Base-by-base conservation (phyloP, 2,888 invertebrate genomes). In the Lochmaea crataegi region DNA sequence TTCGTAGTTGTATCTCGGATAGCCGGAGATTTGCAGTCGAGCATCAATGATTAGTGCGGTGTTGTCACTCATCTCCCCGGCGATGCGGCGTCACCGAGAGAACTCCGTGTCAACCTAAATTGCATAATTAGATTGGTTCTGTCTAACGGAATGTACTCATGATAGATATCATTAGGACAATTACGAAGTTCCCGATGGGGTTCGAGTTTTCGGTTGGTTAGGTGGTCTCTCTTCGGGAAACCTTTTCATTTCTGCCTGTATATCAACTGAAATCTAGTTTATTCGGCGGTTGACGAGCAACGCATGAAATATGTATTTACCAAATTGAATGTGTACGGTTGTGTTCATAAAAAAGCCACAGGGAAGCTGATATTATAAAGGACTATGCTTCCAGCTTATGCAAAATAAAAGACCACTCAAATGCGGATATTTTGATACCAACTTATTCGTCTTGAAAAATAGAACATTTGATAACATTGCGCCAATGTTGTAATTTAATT, bases 121-220 rank as follows among this genome's bases (percentile, higher is more conserved):
- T 84, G 84, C 83, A 85, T 86, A 86, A 86, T 86, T 85, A 84
- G 84, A 85, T 86, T 84, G 83, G 79, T 80, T 80, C 81, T 83
- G 84, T 83, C 84, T 82, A 68, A 71, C 81, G 80, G 80, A 81
- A 80, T 65, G 82, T 82, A 81, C 80, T 80, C 82, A 73, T 82
- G 83, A 84, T 83, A 83, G 82, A 83, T 82, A 80, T 83, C 82
- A 82, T 85, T 84, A 83, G 82, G 81, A 82, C 83, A 83, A 83
- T 84, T 84, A 84, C 9, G 73, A 65, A 57, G 56, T 16, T 61
- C 73, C 61, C 73, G 11, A 61, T 42, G 58, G 73, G 58, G 51
- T 57, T 51, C 18, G 57, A 42, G 63, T 45, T n/a, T n/a, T 48
- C 64, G 67, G 48, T 72, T 68, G 65, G 63, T 58, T 68, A 53